Evolutionary conservation across 2,113 vertebrate genomes (phyloP), one percentile per base, ranked within the genome.

Genomic region (Rhinoderma darwinii): DNA sequence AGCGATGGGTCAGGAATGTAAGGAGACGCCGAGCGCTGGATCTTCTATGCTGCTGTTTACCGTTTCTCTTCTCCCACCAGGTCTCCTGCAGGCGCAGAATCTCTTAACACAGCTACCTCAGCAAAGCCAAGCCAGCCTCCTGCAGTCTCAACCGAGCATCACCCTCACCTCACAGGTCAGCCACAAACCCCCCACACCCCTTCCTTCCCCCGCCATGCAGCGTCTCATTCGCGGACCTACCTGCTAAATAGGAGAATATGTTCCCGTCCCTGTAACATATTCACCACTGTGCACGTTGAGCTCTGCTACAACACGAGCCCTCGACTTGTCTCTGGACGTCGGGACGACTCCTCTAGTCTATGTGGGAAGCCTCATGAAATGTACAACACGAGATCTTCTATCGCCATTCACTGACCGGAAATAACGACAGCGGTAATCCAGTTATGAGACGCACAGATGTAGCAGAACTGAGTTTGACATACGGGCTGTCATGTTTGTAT

Each of bases 51-150:
- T 1, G 27, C 2, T 9, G 18, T 22, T 39, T 11, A n/a, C 30
- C 30, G 3, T 2, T 10, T 61, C 18, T 59, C 54, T 41, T n/a
- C 35, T 88, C 88, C 54, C 43, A 74, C 14, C 84, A 98, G 98
- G 96, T 92, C 96, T 99, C 92, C 94, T 99, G 95, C 97, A 98
- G 97, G 96, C 97, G 96, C 97, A 95, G 92, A 97, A 96, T 95
- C 96, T 99, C 96, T 92, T 99, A 96, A 97, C 96, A 91, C 98
- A 99, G 97, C 98, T 99, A 99, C 98, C 98, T 99, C 98, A 96
- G 93, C 95, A 98, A 97, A 99, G 96, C 97, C 98, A 99, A 99
- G 96, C 97, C 96, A 99, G 97, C 97, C 98, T 99, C 96, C 98
- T 98, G 93, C 96, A 97, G 93, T 96, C 96, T 93, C 98, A 98